These are phyloP conservation scores for Saturnia japonica DNA, from an alignment of 2,888 invertebrate genomes.

Conservation along the genomic window DNA sequence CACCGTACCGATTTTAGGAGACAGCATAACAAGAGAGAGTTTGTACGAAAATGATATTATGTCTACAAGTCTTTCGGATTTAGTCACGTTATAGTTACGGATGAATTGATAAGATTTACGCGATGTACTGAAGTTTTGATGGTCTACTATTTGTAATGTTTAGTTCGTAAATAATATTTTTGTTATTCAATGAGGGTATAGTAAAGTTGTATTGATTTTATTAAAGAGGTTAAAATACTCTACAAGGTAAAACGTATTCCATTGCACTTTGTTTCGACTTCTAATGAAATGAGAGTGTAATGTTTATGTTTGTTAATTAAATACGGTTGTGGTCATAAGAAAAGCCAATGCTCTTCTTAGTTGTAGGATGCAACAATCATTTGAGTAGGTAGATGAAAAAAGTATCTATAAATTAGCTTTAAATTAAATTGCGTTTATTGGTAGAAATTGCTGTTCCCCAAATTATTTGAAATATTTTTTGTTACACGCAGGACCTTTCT, in stretches of 20 bases:
- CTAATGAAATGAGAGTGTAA: too few relatives aligned
- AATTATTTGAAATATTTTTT: too few relatives aligned
- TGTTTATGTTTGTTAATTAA: too few relatives aligned
- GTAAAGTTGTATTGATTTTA: not conserved
- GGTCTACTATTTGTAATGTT: constrained; percentile 4
- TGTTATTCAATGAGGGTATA: not conserved
- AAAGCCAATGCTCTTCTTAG: too few relatives aligned
- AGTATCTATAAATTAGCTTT: too few relatives aligned
- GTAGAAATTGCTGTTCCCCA: too few relatives aligned
- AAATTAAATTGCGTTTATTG: too few relatives aligned
- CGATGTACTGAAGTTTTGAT: constrained; percentile 11
- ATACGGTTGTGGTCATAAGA: too few relatives aligned
- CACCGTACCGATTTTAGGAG: constrained; percentile 10
- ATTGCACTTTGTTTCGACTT: too few relatives aligned
- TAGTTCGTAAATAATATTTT: constrained; percentile 6
- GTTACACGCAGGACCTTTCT: too few relatives aligned
- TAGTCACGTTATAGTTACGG: constrained; percentile 8
- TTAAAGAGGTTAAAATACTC: not conserved
- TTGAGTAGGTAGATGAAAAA: too few relatives aligned
- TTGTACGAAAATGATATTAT: not conserved
- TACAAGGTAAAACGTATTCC: not conserved
- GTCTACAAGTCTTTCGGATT: not conserved
- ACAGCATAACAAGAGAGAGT: not conserved
- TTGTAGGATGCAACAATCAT: too few relatives aligned
- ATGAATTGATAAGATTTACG: constrained; percentile 7